phyloP scores from a whole-genome alignment of 2,888 invertebrate species.

The Agrochola circellaris region DNA sequence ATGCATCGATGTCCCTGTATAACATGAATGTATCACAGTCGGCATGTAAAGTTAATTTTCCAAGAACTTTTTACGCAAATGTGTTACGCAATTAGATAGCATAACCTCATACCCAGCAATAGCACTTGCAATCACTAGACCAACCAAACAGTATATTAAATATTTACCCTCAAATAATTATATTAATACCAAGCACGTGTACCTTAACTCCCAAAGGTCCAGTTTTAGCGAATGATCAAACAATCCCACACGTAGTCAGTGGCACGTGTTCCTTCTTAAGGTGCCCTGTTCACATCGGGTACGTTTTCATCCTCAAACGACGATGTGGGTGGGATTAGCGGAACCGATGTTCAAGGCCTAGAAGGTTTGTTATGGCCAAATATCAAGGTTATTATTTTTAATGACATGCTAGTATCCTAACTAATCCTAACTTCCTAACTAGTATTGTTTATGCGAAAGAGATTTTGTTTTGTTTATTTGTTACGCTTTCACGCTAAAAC shows the following conservation, averaged over 20 bases:
- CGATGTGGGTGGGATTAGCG: neutral
- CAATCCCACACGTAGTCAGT: neutral
- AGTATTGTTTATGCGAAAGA: too few relatives aligned
- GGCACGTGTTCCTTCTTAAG: constrained; percentile 1
- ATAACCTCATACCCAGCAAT: neutral
- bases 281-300: neutral
- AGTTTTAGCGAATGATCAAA: constrained; percentile 7
- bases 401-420: neutral
- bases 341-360: neutral
- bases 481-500: too few relatives aligned
- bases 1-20: too few relatives aligned
- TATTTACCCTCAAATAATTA: neutral
- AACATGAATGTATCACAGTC: too few relatives aligned
- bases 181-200: constrained; percentile 12
- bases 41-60: too few relatives aligned
- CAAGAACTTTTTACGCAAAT: too few relatives aligned
- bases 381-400: neutral
- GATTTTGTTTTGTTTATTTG: too few relatives aligned
- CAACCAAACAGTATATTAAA: neutral
- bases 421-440: too few relatives aligned
- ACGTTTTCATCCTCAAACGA: neutral
- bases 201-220: neutral
- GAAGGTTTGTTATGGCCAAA: neutral
- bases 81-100: neutral
- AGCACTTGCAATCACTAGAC: neutral